phyloP scores from a whole-genome alignment of 2,888 invertebrate genomes.

The Rutpela maculata region DNA sequence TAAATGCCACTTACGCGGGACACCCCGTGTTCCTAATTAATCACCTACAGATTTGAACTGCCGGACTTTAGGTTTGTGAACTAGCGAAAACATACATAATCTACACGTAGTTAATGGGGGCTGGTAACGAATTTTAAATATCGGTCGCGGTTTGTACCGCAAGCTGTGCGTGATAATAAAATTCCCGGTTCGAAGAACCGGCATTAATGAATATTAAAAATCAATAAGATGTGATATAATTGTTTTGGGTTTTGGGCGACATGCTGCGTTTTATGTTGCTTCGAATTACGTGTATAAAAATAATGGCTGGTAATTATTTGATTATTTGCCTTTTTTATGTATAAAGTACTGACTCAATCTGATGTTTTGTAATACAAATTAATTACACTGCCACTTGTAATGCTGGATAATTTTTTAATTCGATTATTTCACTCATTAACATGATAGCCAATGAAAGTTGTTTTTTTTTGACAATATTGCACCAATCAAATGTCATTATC shows the following conservation, averaged over 20 bases:
- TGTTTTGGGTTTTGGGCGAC: background rate
- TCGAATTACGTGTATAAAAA: background rate
- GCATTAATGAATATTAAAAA: conserved; percentile 4
- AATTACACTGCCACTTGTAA: too few species aligned
- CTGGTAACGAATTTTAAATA: conserved; percentile 8
- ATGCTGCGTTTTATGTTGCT: background rate
- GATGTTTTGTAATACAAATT: too few species aligned
- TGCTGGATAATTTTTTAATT: too few species aligned
- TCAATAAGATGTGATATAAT: conserved; percentile 3
- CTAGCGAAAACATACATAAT: conserved; percentile 18
- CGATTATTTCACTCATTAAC: too few species aligned
- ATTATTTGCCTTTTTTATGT: background rate
- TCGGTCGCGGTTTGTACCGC: conserved; percentile 7
- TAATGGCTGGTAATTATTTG: background rate
- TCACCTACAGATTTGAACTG: conserved; percentile 55
- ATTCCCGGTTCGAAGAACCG: conserved; percentile 3
- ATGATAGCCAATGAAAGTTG: too few species aligned
- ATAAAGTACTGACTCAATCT: background rate
- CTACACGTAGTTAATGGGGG: conserved; percentile 10
- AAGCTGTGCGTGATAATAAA: conserved; percentile 4
- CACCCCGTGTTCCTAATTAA: conserved; percentile 60
- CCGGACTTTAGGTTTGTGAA: conserved; percentile 45
- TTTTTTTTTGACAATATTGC: too few species aligned
- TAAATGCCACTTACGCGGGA: conserved; percentile 65
- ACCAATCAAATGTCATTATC: too few species aligned